phyloP scores from a whole-genome alignment of 2,113 vertebrate genomes.

The Burhinus bistriatus region DNA sequence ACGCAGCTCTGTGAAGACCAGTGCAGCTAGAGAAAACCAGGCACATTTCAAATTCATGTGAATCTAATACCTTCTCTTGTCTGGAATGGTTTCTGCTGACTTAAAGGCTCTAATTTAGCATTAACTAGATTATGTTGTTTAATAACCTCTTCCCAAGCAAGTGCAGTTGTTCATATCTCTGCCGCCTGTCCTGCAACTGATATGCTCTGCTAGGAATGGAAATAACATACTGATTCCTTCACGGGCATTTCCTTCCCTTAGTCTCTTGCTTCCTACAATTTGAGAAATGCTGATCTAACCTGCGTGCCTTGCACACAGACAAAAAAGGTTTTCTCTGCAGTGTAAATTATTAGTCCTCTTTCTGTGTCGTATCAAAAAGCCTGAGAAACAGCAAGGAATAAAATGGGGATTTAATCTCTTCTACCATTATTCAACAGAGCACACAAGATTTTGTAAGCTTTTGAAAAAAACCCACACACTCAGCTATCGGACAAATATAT shows the following conservation, averaged over 20 bases:
- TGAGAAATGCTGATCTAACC: background rate
- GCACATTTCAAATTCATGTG: background rate
- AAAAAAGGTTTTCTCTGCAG: background rate
- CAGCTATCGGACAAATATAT: background rate
- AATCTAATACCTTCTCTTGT: background rate
- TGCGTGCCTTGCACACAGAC: background rate
- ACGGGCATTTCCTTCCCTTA: background rate
- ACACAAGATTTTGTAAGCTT: background rate
- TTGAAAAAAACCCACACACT: accelerated
- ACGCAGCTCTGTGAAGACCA: background rate
- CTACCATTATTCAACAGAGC: background rate
- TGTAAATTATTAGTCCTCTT: background rate
- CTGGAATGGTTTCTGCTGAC: background rate
- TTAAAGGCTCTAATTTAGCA: background rate
- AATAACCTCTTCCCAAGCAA: background rate
- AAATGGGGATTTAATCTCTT: background rate
- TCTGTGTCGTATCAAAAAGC: background rate
- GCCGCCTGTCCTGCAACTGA: background rate
- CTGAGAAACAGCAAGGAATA: background rate
- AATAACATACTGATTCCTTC: background rate
- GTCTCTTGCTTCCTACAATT: background rate
- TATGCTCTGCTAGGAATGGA: background rate
- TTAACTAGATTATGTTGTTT: background rate
- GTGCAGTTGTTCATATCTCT: background rate
- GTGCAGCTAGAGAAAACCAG: background rate